phyloP scores from a whole-genome alignment of 2,888 invertebrate genomes.

The Piscicola geometra region DNA sequence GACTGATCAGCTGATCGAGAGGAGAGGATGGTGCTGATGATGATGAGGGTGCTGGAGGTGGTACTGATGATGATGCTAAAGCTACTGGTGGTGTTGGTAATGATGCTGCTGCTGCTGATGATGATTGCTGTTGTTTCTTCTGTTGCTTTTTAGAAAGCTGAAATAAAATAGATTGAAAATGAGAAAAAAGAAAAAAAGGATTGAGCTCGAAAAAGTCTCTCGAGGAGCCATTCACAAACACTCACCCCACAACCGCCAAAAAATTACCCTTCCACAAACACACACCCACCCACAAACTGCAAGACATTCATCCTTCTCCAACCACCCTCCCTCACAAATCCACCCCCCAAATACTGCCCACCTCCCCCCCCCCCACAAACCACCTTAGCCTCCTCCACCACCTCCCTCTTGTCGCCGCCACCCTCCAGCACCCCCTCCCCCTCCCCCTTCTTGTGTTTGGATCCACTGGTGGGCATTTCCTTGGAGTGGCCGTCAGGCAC shows the following conservation, averaged over 20 bases:
- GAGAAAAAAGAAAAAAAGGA: too few relatives aligned
- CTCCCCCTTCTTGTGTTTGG: slow-evolving; percentile 53
- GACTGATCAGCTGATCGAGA: slow-evolving; percentile 55
- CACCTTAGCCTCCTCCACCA: neutral
- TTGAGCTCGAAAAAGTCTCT: too few relatives aligned
- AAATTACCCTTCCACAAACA: too few relatives aligned
- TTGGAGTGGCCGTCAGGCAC: slow-evolving; percentile 91
- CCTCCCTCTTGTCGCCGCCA: too few relatives aligned
- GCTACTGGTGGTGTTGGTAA: neutral
- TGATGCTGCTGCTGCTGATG: neutral
- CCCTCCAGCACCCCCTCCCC: slow-evolving; percentile 49
- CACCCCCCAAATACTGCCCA: neutral
- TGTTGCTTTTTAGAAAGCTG: slow-evolving; percentile 2
- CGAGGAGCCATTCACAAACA: too few relatives aligned
- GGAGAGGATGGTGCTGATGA: neutral
- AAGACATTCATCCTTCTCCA: too few relatives aligned
- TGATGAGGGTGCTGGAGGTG: neutral
- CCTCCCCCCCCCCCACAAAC: too few relatives aligned
- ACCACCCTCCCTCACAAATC: neutral
- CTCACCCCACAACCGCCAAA: too few relatives aligned
- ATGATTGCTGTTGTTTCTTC: slow-evolving; percentile 11
- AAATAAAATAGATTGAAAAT: too few relatives aligned
- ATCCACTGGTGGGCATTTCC: slow-evolving; percentile 64
- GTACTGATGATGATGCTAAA: slow-evolving; percentile 1
- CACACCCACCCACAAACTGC: too few relatives aligned